A percentile compares a stretch with the other conserved stretches of the same genome.
Conservation (phyloP, 2,797 vertebrate genomes). For the Gastrophryne carolinensis region DNA sequence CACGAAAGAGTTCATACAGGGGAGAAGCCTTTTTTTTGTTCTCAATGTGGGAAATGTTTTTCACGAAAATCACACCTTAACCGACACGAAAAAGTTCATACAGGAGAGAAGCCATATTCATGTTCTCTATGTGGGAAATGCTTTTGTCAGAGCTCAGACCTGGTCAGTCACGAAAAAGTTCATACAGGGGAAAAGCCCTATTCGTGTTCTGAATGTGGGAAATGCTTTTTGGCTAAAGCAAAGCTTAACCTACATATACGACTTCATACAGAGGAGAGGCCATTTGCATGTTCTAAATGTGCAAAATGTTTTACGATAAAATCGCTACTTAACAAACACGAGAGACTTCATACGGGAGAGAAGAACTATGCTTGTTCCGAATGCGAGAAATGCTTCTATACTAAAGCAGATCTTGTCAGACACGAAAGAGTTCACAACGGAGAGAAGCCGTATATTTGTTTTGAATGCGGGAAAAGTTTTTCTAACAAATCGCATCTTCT, state of each 20-base stretch:
- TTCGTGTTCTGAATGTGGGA: not conserved
- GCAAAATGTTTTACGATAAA: not conserved
- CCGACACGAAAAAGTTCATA: not conserved
- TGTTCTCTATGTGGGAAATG: not conserved
- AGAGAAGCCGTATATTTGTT: not conserved
- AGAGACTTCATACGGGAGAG: not conserved
- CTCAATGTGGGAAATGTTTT: constrained; percentile 40
- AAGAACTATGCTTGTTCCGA: not conserved
- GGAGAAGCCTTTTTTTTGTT: constrained; percentile 39
- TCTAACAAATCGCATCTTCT: not conserved
- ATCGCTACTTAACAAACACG: not conserved
- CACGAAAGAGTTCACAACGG: not conserved
- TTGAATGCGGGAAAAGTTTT: not conserved
- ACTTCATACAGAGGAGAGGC: not conserved
- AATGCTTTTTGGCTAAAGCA: not conserved
- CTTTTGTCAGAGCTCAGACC: not conserved
- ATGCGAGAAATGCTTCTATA: not conserved
- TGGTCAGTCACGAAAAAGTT: not conserved
- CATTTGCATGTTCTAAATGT: not conserved
- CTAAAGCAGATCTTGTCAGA: not conserved
- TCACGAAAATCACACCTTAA: constrained; percentile 11
- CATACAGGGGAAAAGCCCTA: not conserved
- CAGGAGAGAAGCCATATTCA: not conserved
- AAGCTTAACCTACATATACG: not conserved
- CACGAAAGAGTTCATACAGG: constrained; percentile 41